These are phyloP conservation scores for Lophius americanus DNA, from an alignment of 2,797 vertebrate species.

Conservation along the genomic window DNA sequence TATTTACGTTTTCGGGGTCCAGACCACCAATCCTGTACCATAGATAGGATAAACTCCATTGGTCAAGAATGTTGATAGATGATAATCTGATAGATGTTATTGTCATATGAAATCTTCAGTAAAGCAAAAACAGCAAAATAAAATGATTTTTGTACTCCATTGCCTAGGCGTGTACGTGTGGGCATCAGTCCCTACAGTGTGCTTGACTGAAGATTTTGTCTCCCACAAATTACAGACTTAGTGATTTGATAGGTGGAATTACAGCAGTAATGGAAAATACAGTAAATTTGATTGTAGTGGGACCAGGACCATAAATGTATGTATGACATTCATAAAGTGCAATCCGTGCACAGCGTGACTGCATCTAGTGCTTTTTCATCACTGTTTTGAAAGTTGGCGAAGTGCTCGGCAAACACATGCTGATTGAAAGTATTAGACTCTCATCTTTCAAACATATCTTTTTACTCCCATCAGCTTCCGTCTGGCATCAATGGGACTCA, in stretches of 20 bases:
- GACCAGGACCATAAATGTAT: conserved; percentile 41
- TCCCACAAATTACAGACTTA: conserved; percentile 38
- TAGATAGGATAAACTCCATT: no score
- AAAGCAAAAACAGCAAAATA: no score
- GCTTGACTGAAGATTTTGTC: conserved; percentile 18
- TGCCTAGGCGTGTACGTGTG: no score
- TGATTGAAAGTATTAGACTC: conserved; percentile 66
- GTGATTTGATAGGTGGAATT: conserved; percentile 43
- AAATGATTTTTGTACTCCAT: no score
- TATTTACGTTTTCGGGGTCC: no score
- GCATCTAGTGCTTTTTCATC: conserved; percentile 57
- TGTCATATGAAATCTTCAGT: no score
- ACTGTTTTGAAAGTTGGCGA: conserved; percentile 43
- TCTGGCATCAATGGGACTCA: conserved; percentile 26
- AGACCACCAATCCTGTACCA: no score
- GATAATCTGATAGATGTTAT: no score
- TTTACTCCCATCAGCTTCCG: conserved; percentile 37
- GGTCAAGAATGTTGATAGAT: no score
- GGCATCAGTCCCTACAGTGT: no score
- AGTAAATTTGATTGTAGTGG: conserved; percentile 30
- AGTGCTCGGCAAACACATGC: conserved; percentile 59
- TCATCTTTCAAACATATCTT: conserved; percentile 59
- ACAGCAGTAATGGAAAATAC: conserved; percentile 48
- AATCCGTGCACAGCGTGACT: conserved; percentile 28
- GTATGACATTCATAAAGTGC: conserved; percentile 55